phyloP scores from a whole-genome alignment of 2,888 invertebrate species.

The Caenorhabditis becei region DNA sequence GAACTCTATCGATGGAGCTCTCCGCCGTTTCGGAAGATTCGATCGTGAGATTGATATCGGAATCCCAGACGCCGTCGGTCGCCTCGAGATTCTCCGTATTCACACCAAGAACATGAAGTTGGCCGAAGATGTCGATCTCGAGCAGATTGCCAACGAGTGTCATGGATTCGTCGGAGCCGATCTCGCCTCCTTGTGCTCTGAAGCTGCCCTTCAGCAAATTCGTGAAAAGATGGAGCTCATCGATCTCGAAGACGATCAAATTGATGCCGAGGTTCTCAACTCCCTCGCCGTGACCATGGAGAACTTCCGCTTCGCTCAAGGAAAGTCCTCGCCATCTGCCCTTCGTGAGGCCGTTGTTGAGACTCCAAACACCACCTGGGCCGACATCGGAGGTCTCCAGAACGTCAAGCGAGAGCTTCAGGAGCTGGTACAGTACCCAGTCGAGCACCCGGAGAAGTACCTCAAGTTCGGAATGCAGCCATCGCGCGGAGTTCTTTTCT shows the following conservation, averaged over 20 bases:
- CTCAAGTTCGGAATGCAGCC: constrained; percentile 99
- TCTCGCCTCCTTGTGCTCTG: constrained; percentile 97
- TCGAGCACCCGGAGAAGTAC: constrained; percentile 99
- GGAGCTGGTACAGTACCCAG: constrained; percentile 98
- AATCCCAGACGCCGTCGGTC: constrained; percentile 98
- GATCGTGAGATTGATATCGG: constrained; percentile 99
- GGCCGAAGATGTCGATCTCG: constrained; percentile 97
- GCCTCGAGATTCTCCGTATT: constrained; percentile 96
- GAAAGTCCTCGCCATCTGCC: constrained; percentile 98
- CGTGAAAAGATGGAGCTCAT: constrained; percentile 99
- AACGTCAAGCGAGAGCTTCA: constrained; percentile 91
- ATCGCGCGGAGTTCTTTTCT: constrained; percentile 92
- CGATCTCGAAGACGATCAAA: constrained; percentile 98
- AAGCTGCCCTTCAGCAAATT: constrained; percentile 99
- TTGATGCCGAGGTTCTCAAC: constrained; percentile 97
- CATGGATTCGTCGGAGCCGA: constrained; percentile 99
- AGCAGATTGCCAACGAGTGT: constrained; percentile 97
- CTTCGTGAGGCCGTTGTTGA: constrained; percentile 99
- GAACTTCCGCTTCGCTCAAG: constrained; percentile 90
- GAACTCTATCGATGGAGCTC: constrained; percentile 97
- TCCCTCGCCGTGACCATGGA: constrained; percentile 92
- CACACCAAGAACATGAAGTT: constrained; percentile 99
- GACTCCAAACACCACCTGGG: constrained; percentile 97
- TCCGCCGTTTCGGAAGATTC: constrained; percentile 96
- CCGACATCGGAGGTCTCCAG: constrained; percentile 96